Evolutionary conservation across 2,113 vertebrate species (phyloP).

Genomic region (Plecturocebus donacophilus): DNA sequence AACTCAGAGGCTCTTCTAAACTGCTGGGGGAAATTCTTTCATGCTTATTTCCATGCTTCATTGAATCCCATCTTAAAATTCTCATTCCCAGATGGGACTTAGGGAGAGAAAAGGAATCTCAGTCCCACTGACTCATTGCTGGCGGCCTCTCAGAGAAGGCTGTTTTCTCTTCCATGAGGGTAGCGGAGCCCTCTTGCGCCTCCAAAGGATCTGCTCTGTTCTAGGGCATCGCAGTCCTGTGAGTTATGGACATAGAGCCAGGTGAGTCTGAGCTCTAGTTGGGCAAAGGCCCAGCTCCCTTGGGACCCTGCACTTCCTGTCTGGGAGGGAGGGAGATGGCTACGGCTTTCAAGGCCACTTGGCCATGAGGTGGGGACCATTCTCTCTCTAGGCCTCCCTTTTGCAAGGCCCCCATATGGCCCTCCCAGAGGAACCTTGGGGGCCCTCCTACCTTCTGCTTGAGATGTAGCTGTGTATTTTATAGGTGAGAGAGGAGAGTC

Average conservation of each 20-base stretch:
- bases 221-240: rapidly evolving
- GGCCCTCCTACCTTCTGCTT: background rate
- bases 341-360: background rate
- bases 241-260: background rate
- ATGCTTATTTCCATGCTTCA: background rate
- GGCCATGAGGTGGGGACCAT: too few relatives aligned
- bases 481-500: background rate
- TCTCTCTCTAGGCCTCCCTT: background rate
- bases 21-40: background rate
- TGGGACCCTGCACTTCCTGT: background rate
- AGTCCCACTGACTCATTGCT: rapidly evolving
- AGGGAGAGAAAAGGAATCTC: background rate
- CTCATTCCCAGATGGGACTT: background rate
- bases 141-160: background rate
- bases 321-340: background rate
- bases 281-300: background rate
- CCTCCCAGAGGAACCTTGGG: background rate
- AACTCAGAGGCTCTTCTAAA: background rate
- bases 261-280: background rate
- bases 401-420: background rate
- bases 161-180: background rate
- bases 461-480: background rate
- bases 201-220: background rate
- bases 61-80: background rate
- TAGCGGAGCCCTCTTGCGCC: background rate